Evolutionary conservation across 2,888 invertebrate genomes (phyloP), one percentile per base, ranked within the genome.

Genomic region (Calameuta idolon): DNA sequence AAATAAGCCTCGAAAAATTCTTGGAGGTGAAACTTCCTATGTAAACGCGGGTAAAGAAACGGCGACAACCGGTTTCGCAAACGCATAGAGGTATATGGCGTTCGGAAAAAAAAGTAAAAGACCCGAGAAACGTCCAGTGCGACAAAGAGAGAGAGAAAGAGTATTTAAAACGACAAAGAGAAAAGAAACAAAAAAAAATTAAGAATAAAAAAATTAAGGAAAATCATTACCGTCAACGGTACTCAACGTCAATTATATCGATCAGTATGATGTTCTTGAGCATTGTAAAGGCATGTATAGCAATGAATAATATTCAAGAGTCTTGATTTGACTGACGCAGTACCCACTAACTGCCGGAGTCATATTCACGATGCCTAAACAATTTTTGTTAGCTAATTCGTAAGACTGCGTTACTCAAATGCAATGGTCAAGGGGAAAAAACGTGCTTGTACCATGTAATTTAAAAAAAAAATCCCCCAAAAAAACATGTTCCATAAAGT

Each of bases 1-100:
- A 71, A 71, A 71, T 33, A 33, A 71, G 71, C 15, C 71, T 71
- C 71, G 31, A 84, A 85, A 87, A 85, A 81, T 80, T 79, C 81
- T 75, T 71, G 75, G 77, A 75, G 79, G 83, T 79, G 80, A 86
- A 83, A 83, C 84, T 86, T 86, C 81, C 80, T 83, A 78, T 81
- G 34, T 34, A 34, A 81, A 80, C 80, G 81, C 83, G 81, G 82
- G 30, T 73, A 74, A 73, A 31, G 33, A 74, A 73, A 35, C 71
- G 76, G 73, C 75, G 69, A 76, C 78, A 87, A 87, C 87, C 87
- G 87, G 87, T 87, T 87, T 77, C 78, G 73, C 69, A 1, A 23
- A 23, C 33, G 71, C 33, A 33, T 23, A 34, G 5, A 55, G 55
- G 55, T 55, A 55, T 55, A 55, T 23, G 23, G 55, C 23, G 55